These are phyloP conservation scores for Elephantulus edwardii DNA, from an alignment of 2,113 vertebrate species.

Conservation along the genomic window DNA sequence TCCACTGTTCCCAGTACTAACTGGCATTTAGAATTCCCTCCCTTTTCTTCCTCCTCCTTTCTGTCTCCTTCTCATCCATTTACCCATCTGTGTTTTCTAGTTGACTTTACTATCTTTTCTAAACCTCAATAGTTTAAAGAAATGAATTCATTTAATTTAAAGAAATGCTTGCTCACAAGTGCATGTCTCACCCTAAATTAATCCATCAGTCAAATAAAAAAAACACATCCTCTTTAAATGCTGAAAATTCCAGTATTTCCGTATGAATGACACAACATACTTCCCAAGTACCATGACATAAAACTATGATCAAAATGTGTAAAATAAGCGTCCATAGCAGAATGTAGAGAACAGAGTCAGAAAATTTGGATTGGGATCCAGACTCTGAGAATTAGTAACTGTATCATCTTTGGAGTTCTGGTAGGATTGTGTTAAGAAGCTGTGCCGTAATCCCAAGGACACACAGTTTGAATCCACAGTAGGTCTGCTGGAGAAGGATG, in stretches of 20 bases:
- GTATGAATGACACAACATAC: neutral
- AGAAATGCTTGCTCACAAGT: neutral
- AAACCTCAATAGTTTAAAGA: neutral
- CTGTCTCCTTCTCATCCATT: neutral
- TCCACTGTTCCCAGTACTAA: neutral
- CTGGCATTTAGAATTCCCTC: neutral
- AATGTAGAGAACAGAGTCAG: neutral
- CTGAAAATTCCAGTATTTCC: neutral
- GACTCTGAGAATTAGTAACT: neutral
- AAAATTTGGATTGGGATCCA: neutral
- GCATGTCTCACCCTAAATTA: neutral
- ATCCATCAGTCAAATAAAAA: neutral
- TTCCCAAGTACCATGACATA: neutral
- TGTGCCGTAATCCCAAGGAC: too few relatives aligned
- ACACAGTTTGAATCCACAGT: too few relatives aligned
- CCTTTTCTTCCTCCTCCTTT: neutral
- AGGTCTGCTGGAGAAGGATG: too few relatives aligned
- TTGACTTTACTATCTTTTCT: neutral
- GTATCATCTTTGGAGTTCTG: too few relatives aligned
- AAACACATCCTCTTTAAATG: neutral
- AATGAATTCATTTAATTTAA: slow-evolving; percentile 2
- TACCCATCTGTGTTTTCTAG: neutral
- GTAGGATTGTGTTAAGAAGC: too few relatives aligned
- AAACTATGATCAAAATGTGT: neutral
- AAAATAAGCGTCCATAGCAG: too few relatives aligned